Percentiles rank a stretch among this genome's conserved stretches.
These are phyloP conservation scores for Glyptemys insculpta DNA, from an alignment of 2,797 vertebrate genomes.

Conservation along the genomic window DNA sequence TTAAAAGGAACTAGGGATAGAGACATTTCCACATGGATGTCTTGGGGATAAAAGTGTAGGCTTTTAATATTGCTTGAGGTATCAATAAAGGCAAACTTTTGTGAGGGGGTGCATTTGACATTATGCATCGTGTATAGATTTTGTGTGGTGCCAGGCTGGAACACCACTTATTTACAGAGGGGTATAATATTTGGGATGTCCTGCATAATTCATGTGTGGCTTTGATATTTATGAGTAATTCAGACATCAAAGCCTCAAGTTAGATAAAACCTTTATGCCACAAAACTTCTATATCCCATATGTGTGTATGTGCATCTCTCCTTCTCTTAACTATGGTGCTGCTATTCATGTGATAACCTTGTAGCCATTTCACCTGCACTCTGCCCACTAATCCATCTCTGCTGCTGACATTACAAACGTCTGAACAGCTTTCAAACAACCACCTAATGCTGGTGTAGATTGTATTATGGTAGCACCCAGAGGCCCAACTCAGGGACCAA, in stretches of 20 bases:
- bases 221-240: conserved; percentile 76
- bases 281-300: conserved; percentile 61
- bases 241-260: conserved; percentile 69
- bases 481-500: not conserved
- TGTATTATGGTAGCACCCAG: not conserved
- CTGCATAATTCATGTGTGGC: conserved; percentile 74
- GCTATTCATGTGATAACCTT: not conserved
- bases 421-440: not conserved
- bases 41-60: conserved; percentile 55
- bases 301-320: not conserved
- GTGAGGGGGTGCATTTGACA: conserved; percentile 51
- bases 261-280: conserved; percentile 68
- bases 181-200: conserved; percentile 74
- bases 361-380: not conserved
- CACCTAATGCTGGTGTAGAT: not conserved
- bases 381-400: not conserved
- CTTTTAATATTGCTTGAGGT: conserved; percentile 50
- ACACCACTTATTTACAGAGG: conserved; percentile 74
- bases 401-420: not conserved
- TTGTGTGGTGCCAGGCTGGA: conserved; percentile 59
- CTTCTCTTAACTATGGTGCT: conserved; percentile 25
- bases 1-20: conserved; percentile 50
- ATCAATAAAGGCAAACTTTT: conserved; percentile 50
- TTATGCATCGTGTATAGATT: conserved; percentile 59
- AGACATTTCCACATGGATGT: conserved; percentile 59